phyloP scores from a whole-genome alignment of 2,113 vertebrate genomes.

The Rhipidura dahli region DNA sequence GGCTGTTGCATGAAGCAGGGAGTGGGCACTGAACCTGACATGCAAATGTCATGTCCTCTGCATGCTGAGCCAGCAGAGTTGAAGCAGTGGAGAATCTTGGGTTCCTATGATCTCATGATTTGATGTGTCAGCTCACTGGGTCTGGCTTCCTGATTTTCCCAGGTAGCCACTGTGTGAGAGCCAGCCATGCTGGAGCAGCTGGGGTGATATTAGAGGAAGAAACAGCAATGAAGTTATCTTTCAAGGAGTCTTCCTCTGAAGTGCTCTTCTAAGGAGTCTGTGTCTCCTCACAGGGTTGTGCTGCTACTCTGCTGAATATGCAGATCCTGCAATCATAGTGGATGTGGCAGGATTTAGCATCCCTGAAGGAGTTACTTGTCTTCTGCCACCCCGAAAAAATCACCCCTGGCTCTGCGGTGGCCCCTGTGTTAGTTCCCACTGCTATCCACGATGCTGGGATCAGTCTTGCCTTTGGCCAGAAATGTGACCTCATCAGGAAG shows the following conservation, averaged over 20 bases:
- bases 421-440: background rate
- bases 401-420: fast-evolving
- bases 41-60: background rate
- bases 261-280: background rate
- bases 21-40: background rate
- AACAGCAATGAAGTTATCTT: background rate
- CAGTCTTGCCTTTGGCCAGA: background rate
- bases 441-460: background rate
- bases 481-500: background rate
- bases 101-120: background rate
- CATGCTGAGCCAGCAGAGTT: background rate
- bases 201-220: background rate
- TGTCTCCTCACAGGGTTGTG: background rate
- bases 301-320: background rate
- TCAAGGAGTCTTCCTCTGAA: background rate
- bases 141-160: background rate
- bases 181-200: background rate
- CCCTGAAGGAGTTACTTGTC: background rate
- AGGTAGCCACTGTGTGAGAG: background rate
- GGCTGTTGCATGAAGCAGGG: background rate
- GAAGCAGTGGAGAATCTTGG: background rate
- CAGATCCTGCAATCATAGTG: background rate
- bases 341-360: background rate
- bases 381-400: background rate
- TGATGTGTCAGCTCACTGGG: background rate